A percentile compares a stretch with the other conserved stretches of the same genome.
Evolutionary conservation across 2,113 vertebrate genomes (phyloP).

Genomic region (Capra hircus): DNA sequence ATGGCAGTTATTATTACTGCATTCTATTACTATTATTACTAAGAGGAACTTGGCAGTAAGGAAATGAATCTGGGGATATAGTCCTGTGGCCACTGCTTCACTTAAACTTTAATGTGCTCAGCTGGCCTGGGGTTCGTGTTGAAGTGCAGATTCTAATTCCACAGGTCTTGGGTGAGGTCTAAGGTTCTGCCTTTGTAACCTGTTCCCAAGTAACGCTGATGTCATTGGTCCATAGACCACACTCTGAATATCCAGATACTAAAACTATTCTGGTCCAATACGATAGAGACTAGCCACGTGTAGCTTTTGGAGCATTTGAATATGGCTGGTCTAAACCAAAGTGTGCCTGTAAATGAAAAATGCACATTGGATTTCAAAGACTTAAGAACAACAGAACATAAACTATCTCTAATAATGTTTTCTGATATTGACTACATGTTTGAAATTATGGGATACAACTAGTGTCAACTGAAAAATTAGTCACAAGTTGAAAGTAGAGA

Average conservation of each 20-base stretch:
- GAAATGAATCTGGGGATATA: background rate
- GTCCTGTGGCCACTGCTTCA: background rate
- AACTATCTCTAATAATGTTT: background rate
- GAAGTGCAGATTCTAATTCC: background rate
- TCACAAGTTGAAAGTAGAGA: background rate
- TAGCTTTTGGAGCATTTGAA: background rate
- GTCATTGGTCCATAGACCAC: background rate
- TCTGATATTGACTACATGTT: background rate
- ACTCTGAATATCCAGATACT: background rate
- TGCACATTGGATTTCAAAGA: background rate
- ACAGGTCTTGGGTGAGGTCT: background rate
- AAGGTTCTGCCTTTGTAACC: background rate
- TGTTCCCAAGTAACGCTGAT: background rate
- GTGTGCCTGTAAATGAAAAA: background rate
- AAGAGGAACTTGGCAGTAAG: background rate
- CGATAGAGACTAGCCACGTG: background rate
- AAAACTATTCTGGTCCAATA: background rate
- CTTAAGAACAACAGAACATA: background rate
- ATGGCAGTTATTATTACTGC: too few species aligned
- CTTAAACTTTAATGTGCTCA: background rate
- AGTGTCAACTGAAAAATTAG: background rate
- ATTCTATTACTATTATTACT: background rate
- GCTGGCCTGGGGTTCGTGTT: background rate
- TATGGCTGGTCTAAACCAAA: background rate
- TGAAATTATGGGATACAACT: background rate